These are phyloP conservation scores for Zosterops japonicus DNA, from an alignment of 2,113 vertebrate genomes.

Conservation along the genomic window DNA sequence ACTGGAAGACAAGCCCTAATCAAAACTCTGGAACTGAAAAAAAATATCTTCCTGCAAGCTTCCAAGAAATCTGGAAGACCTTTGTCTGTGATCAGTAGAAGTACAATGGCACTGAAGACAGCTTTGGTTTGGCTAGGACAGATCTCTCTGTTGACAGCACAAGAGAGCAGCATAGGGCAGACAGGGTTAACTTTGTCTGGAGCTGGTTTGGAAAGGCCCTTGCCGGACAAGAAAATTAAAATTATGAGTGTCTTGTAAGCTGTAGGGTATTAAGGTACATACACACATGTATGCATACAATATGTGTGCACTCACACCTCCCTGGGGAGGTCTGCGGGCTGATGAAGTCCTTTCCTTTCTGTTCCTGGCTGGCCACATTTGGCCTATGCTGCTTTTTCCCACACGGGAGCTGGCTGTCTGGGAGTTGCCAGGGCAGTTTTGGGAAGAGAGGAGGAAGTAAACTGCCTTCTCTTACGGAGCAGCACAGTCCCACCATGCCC, in stretches of 20 bases:
- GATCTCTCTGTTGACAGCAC: not conserved
- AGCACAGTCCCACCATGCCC: not conserved
- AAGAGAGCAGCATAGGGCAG: not conserved
- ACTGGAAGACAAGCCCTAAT: constrained; percentile 37
- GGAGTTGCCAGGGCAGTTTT: not conserved
- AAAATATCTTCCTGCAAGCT: not conserved
- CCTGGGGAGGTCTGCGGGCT: not conserved
- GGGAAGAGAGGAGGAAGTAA: not conserved
- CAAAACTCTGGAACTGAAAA: constrained; percentile 25
- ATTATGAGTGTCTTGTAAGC: not conserved
- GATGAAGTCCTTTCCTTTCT: not conserved
- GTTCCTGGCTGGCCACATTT: accelerated
- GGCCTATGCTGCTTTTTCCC: not conserved
- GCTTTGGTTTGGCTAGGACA: not conserved
- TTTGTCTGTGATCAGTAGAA: not conserved
- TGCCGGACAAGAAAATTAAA: not conserved
- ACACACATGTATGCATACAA: accelerated
- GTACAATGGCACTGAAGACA: not conserved
- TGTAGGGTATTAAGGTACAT: not conserved
- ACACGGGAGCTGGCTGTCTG: not conserved
- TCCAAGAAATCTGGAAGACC: not conserved
- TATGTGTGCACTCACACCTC: not conserved
- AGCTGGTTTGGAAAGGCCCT: not conserved
- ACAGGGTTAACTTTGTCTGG: not conserved
- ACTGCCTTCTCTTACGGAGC: not conserved